These are phyloP conservation scores for Acyrthosiphon pisum DNA, from an alignment of 1,140 invertebrate species.

Conservation along the genomic window DNA sequence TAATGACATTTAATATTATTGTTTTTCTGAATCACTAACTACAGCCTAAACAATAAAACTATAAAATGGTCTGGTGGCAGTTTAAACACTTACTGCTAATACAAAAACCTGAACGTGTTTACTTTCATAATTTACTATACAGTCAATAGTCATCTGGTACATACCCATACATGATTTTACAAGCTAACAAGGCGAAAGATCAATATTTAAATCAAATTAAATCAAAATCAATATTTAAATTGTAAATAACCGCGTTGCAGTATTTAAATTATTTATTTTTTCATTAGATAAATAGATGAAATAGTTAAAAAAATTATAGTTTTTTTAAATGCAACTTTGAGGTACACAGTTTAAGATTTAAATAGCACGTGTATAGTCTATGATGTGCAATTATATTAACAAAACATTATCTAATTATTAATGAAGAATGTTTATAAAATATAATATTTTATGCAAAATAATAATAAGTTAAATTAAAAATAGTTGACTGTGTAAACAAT, in stretches of 20 bases:
- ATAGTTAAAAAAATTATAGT: background rate
- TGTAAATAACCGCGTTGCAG: background rate
- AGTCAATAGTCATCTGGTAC: background rate
- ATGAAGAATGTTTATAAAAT: slow-evolving; percentile 31
- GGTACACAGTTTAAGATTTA: background rate
- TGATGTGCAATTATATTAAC: background rate
- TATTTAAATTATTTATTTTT: background rate
- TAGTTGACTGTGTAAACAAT: slow-evolving; percentile 5
- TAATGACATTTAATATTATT: slow-evolving; percentile 47
- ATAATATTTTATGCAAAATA: slow-evolving; percentile 18
- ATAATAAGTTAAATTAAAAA: background rate
- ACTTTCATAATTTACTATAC: slow-evolving; percentile 20
- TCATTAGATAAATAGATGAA: background rate
- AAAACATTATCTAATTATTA: background rate
- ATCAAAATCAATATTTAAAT: background rate
- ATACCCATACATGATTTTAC: background rate
- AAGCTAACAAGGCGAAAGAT: background rate
- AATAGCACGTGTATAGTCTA: background rate
- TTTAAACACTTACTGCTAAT: slow-evolving; percentile 35
- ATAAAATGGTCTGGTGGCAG: slow-evolving; percentile 45
- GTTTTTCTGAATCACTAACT: background rate
- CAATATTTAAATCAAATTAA: slow-evolving; percentile 4
- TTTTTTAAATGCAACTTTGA: background rate
- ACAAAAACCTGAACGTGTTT: slow-evolving; percentile 41
- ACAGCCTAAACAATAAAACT: slow-evolving; percentile 40